These are phyloP conservation scores for Epinotia brunnichana DNA, from an alignment of 2,888 invertebrate genomes.

Conservation along the genomic window DNA sequence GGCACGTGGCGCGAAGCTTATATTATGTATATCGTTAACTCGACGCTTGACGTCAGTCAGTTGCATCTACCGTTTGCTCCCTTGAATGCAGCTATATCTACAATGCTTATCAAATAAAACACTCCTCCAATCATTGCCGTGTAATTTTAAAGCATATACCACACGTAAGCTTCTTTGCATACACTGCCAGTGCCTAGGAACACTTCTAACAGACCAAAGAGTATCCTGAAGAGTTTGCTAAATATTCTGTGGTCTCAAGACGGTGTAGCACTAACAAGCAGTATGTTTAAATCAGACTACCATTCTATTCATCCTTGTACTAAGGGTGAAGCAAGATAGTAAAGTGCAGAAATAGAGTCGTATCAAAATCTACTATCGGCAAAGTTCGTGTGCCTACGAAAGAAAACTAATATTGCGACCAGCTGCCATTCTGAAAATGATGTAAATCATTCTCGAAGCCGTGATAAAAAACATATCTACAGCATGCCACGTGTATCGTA, in stretches of 20 bases:
- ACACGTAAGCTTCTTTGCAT: slow-evolving; percentile 39
- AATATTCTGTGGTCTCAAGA: slow-evolving; percentile 17
- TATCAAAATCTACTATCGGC: slow-evolving; percentile 52
- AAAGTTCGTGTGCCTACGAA: slow-evolving; percentile 51
- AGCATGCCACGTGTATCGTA: slow-evolving; percentile 68
- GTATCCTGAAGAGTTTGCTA: slow-evolving; percentile 51
- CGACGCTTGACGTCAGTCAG: not conserved
- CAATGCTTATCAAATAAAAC: slow-evolving; percentile 31
- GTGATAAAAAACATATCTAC: slow-evolving; percentile 61
- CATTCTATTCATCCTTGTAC: slow-evolving; percentile 16
- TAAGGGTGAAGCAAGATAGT: slow-evolving; percentile 40
- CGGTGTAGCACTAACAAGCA: slow-evolving; percentile 34
- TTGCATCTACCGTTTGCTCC: slow-evolving; percentile 22
- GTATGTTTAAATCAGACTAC: slow-evolving; percentile 18
- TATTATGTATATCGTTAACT: not conserved
- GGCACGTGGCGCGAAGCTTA: not conserved
- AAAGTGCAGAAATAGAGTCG: slow-evolving; percentile 41
- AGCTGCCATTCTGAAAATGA: slow-evolving; percentile 60
- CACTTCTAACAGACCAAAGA: slow-evolving; percentile 55
- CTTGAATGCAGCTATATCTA: slow-evolving; percentile 10
- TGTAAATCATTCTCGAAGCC: slow-evolving; percentile 49
- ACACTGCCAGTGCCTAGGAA: slow-evolving; percentile 50
- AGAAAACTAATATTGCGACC: slow-evolving; percentile 54
- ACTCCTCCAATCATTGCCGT: slow-evolving; percentile 5
- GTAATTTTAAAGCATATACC: slow-evolving; percentile 36